Evolutionary conservation across 2,113 vertebrate genomes (phyloP), one percentile per base, ranked within the genome.

Genomic region (Rattus rattus): DNA sequence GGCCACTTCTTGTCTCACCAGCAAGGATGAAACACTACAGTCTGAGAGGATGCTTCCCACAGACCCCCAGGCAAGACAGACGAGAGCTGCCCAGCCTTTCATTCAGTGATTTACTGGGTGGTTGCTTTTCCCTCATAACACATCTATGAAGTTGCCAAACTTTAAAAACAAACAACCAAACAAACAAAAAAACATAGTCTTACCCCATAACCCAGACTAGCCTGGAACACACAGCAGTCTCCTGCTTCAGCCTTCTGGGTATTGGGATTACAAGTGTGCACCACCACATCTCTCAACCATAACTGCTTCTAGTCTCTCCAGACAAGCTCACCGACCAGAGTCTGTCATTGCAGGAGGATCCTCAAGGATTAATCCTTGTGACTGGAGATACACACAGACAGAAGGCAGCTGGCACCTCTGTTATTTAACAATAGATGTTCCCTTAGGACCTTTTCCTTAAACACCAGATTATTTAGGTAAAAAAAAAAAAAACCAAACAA

Each of bases 341-440:
- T 20, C 6, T 11, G 4, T 8, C 9, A 12, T 24, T n/a, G 16
- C 0, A 1, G 49, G 43, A 3, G 24, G 4, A 16, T 5, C 33
- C 52, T 70, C 14, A 39, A 2, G 30, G 33, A 70, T 54, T 1
- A 49, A n/a, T 26, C 17, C 47, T 88, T 52, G 47, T 26, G 47
- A 14, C 17, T n/a, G 19, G 20, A 86, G 47, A 70, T 4, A 17
- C 5, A 52, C 6, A 0, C 11, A 70, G 83, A 22, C 17, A 65
- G 65, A 47, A 22, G 67, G 39, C 13, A 54, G 47, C 0, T 14
- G 49, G 61, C 75, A 43, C 16, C 2, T 20, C 16, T 0, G 1
- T 8, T 16, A 26, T 72, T 49, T 47, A 13, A 24, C 22, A 33
- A 36, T 24, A 91, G 22, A 10, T 6, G 0, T 1, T 89, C n/a